phyloP scores from a whole-genome alignment of 2,888 invertebrate genomes.

The Acanthacorydalis orientalis region DNA sequence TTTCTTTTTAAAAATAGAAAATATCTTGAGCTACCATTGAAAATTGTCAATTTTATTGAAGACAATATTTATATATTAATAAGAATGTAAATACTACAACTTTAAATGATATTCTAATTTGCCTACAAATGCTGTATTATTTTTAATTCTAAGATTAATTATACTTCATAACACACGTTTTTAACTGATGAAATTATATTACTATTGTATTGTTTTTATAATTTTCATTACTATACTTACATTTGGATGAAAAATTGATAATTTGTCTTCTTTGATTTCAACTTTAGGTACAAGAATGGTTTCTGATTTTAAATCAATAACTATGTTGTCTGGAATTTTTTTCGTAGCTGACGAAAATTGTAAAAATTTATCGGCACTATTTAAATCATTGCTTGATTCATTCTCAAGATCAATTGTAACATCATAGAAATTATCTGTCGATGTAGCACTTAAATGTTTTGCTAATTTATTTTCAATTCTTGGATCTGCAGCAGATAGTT shows the following conservation, averaged over 20 bases:
- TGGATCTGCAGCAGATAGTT: slow-evolving; percentile 6
- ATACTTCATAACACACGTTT: no score
- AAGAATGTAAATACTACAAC: no score
- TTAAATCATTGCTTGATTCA: slow-evolving; percentile 43
- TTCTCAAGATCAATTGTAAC: slow-evolving; percentile 16
- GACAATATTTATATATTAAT: no score
- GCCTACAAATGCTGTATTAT: no score
- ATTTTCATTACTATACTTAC: slow-evolving; percentile 27
- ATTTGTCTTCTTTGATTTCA: slow-evolving; percentile 34
- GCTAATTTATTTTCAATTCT: slow-evolving; percentile 7
- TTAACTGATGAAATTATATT: no score
- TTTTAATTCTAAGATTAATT: no score
- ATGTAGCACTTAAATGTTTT: slow-evolving; percentile 6
- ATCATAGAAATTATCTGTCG: neutral
- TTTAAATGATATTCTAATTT: no score
- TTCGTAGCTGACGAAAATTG: slow-evolving; percentile 36
- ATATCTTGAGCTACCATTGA: no score
- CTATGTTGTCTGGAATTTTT: slow-evolving; percentile 47
- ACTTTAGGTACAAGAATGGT: slow-evolving; percentile 49
- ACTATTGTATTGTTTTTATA: no score
- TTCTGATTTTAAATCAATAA: slow-evolving; percentile 54
- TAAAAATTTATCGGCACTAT: slow-evolving; percentile 44
- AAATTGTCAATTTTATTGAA: no score
- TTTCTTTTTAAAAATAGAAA: no score
- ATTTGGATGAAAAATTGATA: slow-evolving; percentile 47